Base-by-base conservation (phyloP, 2,888 invertebrate species). In the Erebia ligea region DNA sequence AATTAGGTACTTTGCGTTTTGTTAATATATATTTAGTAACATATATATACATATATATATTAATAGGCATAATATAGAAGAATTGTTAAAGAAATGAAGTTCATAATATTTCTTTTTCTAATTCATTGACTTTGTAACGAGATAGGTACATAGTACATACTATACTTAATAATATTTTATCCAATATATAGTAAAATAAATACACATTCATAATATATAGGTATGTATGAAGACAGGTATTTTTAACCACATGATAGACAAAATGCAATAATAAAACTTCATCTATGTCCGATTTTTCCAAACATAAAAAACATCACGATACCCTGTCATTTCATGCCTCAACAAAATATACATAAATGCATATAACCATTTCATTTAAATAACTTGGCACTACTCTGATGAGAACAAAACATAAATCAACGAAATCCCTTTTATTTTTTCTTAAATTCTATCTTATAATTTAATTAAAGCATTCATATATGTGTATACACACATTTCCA, bases 401-500 rank as follows among this genome's bases (percentile, higher is more conserved):
- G n/a, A 76, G 77, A 84, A 82, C 8, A 11, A 73, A 80, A 75
- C 76, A 81, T 80, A 74, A 77, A 70, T 64, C 71, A 72, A 72
- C 72, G 63, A 74, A 73, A 72, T 34, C 52, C 69, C 69, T 76
- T 77, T 77, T 59, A 67, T 73, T 76, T 73, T 77, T 79, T 81
- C 85, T 85, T 89, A 88, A 80, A 82, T 73, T 79, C 89, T 91
- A 90, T 87, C 91, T 92, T 92, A 92, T 76, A 86, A 79, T 87
- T 84, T 93, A 92, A 87, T 93, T 93, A 93, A 93, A 93, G 92
- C 92, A 89, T 91, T 82, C 85, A 84, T 83, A 82, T 86, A 86
- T 87, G 87, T 91, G 87, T 84, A 76, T 78, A 79, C 84, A 89
- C 87, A 86, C 83, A 83, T 83, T 83, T 76, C 74, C 69, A 73